These are phyloP conservation scores for Percopsis omiscomaycus DNA, from an alignment of 2,797 vertebrate species.

Conservation along the genomic window DNA sequence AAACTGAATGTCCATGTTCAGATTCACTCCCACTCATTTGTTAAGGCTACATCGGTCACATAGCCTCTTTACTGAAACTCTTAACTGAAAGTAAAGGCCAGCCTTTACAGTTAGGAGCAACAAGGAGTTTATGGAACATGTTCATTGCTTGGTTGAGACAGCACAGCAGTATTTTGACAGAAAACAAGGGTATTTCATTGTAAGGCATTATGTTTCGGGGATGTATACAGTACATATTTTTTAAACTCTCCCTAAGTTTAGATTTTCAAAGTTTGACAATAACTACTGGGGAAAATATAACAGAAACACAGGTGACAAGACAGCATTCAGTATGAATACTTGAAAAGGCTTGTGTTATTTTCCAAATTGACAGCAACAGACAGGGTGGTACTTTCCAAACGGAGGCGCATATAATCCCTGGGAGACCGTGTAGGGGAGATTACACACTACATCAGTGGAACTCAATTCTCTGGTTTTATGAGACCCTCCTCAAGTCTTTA, in stretches of 20 bases:
- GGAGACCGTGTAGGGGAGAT: conserved; percentile 42
- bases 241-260: conserved; percentile 19
- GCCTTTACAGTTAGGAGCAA: conserved; percentile 31
- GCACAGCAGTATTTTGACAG: no score
- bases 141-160: no score
- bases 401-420: conserved; percentile 32
- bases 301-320: conserved; percentile 17
- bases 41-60: conserved; percentile 63
- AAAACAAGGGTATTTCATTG: no score
- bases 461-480: conserved; percentile 41
- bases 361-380: conserved; percentile 30
- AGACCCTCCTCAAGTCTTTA: conserved; percentile 36
- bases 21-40: conserved; percentile 73
- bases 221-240: not conserved
- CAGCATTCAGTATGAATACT: conserved; percentile 16
- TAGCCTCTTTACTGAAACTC: conserved; percentile 35
- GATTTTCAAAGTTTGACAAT: conserved; percentile 22
- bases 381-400: conserved; percentile 12
- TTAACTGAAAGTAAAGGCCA: conserved; percentile 31
- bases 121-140: conserved; percentile 17
- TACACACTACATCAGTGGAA: conserved; percentile 42
- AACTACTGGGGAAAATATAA: conserved; percentile 3
- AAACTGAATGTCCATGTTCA: conserved; percentile 69
- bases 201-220: no score
- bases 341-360: conserved; percentile 23